Base-by-base conservation (phyloP, 2,797 vertebrate genomes). In the Falco concolor region DNA sequence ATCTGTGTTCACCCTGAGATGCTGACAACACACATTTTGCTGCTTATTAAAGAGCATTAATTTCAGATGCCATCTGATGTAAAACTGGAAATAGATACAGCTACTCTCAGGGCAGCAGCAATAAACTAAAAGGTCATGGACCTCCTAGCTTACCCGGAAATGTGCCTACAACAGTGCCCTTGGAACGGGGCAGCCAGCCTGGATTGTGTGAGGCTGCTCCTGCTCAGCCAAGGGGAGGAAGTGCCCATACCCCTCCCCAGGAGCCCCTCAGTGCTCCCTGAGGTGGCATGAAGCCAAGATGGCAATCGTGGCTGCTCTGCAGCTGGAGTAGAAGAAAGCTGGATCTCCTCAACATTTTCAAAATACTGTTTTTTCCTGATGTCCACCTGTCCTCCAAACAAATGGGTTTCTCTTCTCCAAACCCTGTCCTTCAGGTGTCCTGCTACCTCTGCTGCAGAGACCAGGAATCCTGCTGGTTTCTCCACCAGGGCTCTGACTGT, bases 11-110 rank as follows among this genome's bases (percentile, higher is more conserved):
- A 77, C 30, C 20, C 52, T 8, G 27, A 93, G 80, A 85, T 56
- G 75, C 85, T 93, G 93, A 90, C 76, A 96, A 74, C 78, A 82
- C 63, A 14, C 36, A 54, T 91, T 96, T 97, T 94, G 64, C 36
- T 74, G 24, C 84, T 96, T 92, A 93, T 61, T 81, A 84, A 87
- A 78, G 86, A 84, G 65, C 14, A 60, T 49, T 70, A 69, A 86
- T 50, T 85, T 95, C 83, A 73, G 50, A 78, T 79, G 36, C 32
- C 70, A 63, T 77, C 59, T 56, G 40, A 74, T 73, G 42, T 34
- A 86, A 79, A 96, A 89, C 25, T 82, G 60, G 70, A 87, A 89
- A 92, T 44, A 54, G 36, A 68, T 78, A 70, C 53, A 38, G 38
- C 56, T 72, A 34, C 38, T 93, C 40, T 18, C 67, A 54, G 76